Evolutionary conservation across 2,797 vertebrate genomes (phyloP), one percentile per base, ranked within the genome.

Genomic region (Melanitta fusca): DNA sequence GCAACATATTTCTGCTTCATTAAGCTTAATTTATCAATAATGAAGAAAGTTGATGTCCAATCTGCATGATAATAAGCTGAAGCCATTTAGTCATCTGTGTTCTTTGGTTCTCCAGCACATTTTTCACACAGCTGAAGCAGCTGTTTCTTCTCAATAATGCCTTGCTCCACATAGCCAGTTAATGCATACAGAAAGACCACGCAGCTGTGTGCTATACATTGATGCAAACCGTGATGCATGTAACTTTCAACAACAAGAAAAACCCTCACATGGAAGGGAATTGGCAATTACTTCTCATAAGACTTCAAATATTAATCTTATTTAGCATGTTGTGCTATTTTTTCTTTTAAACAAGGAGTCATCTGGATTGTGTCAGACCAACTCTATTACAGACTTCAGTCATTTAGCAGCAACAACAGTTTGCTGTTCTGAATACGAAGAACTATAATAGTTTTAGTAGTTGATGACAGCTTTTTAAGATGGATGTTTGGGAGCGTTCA

Each of bases 91-190:
- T 74, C 58, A 66, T 87, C 77, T 95, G 73, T 72, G 58, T 70
- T 36, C 61, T 64, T 43, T 75, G 73, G 56, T 95, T 80, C 88
- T 78, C 45, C 72, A 85, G 54, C 54, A 83, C 41, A 58, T 6
- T 61, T 85, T 91, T 81, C 5, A 5, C 38, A 30, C 58, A 79
- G 41, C 13, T 61, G 62, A 86, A 95, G 89, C 83, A 87, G 90
- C 72, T 94, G 87, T 92, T 96, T 89, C 73, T 89, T 88, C 38
- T 92, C 51, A 66, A 7, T 72, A 54, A 58, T 92, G 69, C 51
- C 70, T 87, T 89, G 34, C 51, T 85, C 70, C 80, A 39, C 79
- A 78, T 56, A 92, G 62, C 62, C 24, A 28, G 47, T 75, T 83
- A 93, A 81, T 22, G 56, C 89, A 94, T 93, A 82, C 92, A 92